Percentiles rank a stretch among this genome's conserved stretches.
phyloP scores from a whole-genome alignment of 2,113 vertebrate species.

The Indicator maculatus region DNA sequence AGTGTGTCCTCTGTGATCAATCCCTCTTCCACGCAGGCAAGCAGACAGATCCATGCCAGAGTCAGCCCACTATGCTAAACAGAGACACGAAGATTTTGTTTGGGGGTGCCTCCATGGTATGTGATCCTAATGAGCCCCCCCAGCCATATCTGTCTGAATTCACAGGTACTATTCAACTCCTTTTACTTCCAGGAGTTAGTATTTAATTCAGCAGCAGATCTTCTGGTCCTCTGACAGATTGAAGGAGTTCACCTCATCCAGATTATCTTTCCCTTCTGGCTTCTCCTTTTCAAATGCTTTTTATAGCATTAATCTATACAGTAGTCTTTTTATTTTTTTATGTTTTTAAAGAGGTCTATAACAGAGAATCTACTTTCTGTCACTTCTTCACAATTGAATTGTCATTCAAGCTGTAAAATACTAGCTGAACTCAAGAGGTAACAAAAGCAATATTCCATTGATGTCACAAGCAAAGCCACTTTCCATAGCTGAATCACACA shows the following conservation, averaged over 20 bases:
- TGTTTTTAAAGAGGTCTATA: background rate
- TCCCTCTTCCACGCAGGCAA: background rate
- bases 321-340: background rate
- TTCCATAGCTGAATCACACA: background rate
- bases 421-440: background rate
- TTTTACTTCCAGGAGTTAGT: background rate
- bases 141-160: background rate
- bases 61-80: background rate
- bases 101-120: background rate
- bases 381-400: background rate
- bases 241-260: background rate
- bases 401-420: background rate
- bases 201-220: background rate
- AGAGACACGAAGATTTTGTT: background rate
- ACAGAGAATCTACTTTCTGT: background rate
- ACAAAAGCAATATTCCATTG: constrained; percentile 14
- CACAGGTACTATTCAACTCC: accelerated
- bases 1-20: background rate
- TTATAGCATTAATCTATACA: background rate
- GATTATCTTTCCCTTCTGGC: background rate
- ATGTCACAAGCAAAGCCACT: constrained; percentile 12
- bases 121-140: background rate
- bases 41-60: background rate
- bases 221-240: background rate
- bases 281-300: background rate